These are phyloP conservation scores for Apotomis capreana DNA, from an alignment of 2,888 invertebrate species.

Conservation along the genomic window DNA sequence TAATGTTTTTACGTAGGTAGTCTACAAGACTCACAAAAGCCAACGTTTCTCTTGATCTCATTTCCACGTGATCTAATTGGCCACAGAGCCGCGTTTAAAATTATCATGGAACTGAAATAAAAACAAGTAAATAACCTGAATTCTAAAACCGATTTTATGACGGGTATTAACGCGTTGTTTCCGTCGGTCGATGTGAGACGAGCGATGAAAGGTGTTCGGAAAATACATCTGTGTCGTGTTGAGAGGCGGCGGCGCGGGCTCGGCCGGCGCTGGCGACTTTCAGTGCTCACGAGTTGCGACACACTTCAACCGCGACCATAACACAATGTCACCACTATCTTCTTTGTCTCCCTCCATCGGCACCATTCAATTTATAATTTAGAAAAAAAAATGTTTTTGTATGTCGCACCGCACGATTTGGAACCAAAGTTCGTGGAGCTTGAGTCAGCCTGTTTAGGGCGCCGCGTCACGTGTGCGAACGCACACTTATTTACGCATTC, in stretches of 20 bases:
- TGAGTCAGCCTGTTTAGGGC: constrained; percentile 32
- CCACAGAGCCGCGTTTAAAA: constrained; percentile 77
- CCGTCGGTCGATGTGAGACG: constrained; percentile 81
- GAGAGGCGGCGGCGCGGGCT: constrained; percentile 53
- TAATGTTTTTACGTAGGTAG: constrained; percentile 33
- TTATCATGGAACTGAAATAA: constrained; percentile 81
- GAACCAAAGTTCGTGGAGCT: neutral
- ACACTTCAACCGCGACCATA: constrained; percentile 21
- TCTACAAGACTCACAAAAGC: constrained; percentile 38
- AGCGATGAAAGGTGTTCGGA: constrained; percentile 81
- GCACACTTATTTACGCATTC: constrained; percentile 57
- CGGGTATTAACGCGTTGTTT: constrained; percentile 84
- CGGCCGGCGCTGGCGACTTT: constrained; percentile 50
- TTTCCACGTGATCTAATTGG: constrained; percentile 79
- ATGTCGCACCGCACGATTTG: neutral
- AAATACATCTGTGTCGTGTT: constrained; percentile 70
- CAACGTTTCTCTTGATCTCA: constrained; percentile 52
- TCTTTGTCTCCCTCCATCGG: constrained; percentile 22
- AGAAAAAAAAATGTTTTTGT: constrained; percentile 1
- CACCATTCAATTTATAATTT: constrained; percentile 16
- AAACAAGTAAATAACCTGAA: constrained; percentile 83
- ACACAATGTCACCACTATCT: constrained; percentile 28
- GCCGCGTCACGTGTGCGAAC: constrained; percentile 57
- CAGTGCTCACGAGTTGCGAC: constrained; percentile 60
- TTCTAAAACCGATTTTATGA: constrained; percentile 84